A percentile compares a stretch with the other conserved stretches of the same genome.
Evolutionary conservation across 2,888 invertebrate species (phyloP).

Genomic region (Lithophane semibrunnea): DNA sequence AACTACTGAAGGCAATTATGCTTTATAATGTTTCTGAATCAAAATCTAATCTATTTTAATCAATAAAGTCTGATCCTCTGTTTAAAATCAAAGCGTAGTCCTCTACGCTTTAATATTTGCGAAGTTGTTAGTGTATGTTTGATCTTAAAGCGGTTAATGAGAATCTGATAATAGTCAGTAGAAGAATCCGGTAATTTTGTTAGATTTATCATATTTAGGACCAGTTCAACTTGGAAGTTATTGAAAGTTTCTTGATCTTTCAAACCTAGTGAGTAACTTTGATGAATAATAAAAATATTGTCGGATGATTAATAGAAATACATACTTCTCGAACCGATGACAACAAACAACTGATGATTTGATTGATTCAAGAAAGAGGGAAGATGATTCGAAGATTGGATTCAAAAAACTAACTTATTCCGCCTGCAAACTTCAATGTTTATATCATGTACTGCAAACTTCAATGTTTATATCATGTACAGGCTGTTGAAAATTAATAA

Average conservation of each 20-base stretch:
- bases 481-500: slow-evolving; percentile 16
- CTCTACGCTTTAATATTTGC: background rate
- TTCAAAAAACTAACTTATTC: no score
- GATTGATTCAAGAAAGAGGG: no score
- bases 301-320: background rate
- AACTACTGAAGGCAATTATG: background rate
- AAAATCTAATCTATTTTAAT: no score
- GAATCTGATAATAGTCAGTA: background rate
- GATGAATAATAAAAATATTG: background rate
- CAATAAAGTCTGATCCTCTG: background rate
- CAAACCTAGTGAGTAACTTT: background rate
- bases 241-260: background rate
- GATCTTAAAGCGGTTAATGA: background rate
- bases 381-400: no score
- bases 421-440: no score
- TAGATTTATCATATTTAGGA: background rate
- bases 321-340: background rate
- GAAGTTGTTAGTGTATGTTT: background rate
- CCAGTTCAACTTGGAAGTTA: background rate
- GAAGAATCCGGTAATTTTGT: background rate
- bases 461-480: background rate
- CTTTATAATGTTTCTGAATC: background rate
- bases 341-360: no score
- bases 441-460: no score
- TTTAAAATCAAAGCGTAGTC: background rate